Percentiles rank a stretch among this genome's conserved stretches.
These are phyloP conservation scores for Ochropacha duplaris DNA, from an alignment of 2,888 invertebrate species.

Conservation along the genomic window DNA sequence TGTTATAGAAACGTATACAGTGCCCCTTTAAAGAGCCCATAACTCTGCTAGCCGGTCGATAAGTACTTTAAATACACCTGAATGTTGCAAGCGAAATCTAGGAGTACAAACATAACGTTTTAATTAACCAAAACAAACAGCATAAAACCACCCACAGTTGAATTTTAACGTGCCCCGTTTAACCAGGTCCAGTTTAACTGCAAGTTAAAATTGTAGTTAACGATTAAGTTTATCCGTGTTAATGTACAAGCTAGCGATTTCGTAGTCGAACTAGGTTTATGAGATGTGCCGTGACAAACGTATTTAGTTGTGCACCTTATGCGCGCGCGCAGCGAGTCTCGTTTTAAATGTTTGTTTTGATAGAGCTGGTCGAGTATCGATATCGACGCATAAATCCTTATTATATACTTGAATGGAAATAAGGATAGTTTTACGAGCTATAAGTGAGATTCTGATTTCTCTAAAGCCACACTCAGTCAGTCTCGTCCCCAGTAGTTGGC, in stretches of 20 bases:
- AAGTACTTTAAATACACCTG: too few species aligned
- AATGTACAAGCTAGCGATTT: slow-evolving; percentile 24
- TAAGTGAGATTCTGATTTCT: too few species aligned
- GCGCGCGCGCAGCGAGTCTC: background rate
- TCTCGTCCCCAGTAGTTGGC: too few species aligned
- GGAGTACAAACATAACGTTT: background rate
- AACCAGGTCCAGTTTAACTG: background rate
- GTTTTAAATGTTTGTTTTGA: background rate
- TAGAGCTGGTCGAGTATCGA: background rate
- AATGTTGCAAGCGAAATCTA: background rate
- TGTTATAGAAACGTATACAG: too few species aligned
- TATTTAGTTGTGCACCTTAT: slow-evolving; percentile 1
- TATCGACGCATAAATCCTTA: background rate
- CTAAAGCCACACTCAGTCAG: too few species aligned
- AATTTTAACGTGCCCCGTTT: background rate
- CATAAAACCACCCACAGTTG: background rate
- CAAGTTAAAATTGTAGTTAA: slow-evolving; percentile 2
- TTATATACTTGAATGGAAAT: too few species aligned
- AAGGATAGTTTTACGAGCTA: too few species aligned
- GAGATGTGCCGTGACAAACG: slow-evolving; percentile 26
- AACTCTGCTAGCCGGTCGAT: too few species aligned
- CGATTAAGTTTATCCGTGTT: slow-evolving; percentile 17
- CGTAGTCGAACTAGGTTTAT: slow-evolving; percentile 32
- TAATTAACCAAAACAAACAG: slow-evolving; percentile 1
- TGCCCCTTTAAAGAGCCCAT: too few species aligned